Conservation (phyloP, 2,888 invertebrate species). For the Philereme vetulata region DNA sequence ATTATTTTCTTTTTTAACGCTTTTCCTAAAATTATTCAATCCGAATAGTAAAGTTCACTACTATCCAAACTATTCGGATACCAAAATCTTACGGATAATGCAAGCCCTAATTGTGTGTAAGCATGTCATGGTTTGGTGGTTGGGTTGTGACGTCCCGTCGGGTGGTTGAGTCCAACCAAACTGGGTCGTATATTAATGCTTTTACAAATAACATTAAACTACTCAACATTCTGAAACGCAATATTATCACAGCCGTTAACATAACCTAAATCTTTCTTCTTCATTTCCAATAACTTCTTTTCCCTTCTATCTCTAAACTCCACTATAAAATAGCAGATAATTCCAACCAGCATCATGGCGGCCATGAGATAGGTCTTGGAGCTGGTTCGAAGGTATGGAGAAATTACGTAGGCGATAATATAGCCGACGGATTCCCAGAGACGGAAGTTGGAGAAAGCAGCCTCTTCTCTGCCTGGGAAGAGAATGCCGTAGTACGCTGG, state of each 20-base stretch:
- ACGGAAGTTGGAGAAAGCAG: constrained; percentile 88
- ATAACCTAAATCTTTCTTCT: constrained; percentile 45
- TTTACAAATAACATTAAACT: background rate
- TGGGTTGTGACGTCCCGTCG: too few relatives aligned
- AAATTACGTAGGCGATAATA: constrained; percentile 85
- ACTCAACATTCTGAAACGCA: constrained; percentile 61
- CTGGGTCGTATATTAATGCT: too few relatives aligned
- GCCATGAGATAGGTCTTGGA: constrained; percentile 82
- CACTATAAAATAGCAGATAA: constrained; percentile 77
- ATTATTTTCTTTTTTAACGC: too few relatives aligned
- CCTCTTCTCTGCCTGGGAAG: constrained; percentile 85
- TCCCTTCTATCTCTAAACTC: constrained; percentile 59
- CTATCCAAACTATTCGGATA: too few relatives aligned
- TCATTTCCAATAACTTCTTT: constrained; percentile 45
- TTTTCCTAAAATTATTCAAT: too few relatives aligned
- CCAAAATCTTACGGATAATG: too few relatives aligned
- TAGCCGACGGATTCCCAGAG: constrained; percentile 88
- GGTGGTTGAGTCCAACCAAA: too few relatives aligned
- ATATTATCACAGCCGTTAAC: constrained; percentile 66
- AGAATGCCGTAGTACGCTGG: constrained; percentile 85
- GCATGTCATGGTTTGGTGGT: too few relatives aligned
- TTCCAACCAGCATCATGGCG: constrained; percentile 75
- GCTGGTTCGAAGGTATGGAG: constrained; percentile 77
- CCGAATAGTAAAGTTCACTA: too few relatives aligned
- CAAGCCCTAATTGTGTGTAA: too few relatives aligned